Evolutionary conservation across 2,888 invertebrate genomes (phyloP).

Genomic region (Acleris holmiana): DNA sequence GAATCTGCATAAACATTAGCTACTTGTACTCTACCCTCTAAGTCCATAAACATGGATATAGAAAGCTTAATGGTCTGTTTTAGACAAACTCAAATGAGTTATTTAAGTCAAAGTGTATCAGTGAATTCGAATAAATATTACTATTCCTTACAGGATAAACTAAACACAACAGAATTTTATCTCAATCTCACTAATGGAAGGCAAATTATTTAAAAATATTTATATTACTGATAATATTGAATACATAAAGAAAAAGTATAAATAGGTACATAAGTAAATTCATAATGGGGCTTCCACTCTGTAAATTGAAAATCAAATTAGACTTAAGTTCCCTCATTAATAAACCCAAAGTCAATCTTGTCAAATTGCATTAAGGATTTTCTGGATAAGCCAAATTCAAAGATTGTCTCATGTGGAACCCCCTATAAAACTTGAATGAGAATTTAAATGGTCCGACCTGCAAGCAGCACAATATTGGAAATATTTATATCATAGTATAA

Average conservation of each 20-base stretch:
- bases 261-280: not conserved
- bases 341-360: no score
- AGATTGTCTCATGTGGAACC: no score
- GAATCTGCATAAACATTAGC: conserved; percentile 75
- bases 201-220: no score
- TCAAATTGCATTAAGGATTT: no score
- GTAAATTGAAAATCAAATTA: no score
- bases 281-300: no score
- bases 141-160: not conserved
- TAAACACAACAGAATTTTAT: no score
- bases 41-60: not conserved
- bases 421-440: not conserved
- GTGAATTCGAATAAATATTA: not conserved
- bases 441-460: conserved; percentile 4
- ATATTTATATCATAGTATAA: conserved; percentile 10
- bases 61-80: no score
- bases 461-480: conserved; percentile 10
- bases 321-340: no score
- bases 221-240: not conserved
- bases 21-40: conserved; percentile 7
- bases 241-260: not conserved
- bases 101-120: no score
- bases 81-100: no score
- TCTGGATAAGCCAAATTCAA: not conserved
- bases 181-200: no score